Conservation (phyloP, 2,113 vertebrate species). For the Atlantisia rogersi region DNA sequence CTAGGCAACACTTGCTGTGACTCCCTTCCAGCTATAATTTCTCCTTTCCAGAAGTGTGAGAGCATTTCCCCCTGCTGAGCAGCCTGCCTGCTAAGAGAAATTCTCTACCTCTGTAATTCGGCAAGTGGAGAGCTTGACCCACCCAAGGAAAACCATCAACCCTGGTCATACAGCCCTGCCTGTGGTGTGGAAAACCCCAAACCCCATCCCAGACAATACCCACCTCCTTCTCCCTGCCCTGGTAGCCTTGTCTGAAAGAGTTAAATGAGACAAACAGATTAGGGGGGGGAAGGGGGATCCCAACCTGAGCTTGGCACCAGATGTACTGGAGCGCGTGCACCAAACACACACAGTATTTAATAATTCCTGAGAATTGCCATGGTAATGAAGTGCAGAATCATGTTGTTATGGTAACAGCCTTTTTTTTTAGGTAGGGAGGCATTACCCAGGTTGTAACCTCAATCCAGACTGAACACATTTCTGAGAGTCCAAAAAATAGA, state of each 20-base stretch:
- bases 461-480: neutral
- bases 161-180: neutral
- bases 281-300: neutral
- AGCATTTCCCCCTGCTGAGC: neutral
- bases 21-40: neutral
- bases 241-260: neutral
- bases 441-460: conserved; percentile 51
- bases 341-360: conserved; percentile 56
- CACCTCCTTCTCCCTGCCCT: neutral
- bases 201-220: accelerated
- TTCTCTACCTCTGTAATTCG: neutral
- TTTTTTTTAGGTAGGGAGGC: conserved; percentile 28
- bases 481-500: neutral
- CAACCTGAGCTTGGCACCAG: conserved; percentile 37
- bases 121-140: neutral
- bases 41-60: neutral
- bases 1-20: neutral
- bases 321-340: neutral
- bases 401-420: conserved; percentile 55
- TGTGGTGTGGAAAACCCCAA: neutral
- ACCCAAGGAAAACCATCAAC: neutral
- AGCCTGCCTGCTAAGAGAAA: neutral
- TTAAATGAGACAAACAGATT: conserved; percentile 36
- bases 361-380: conserved; percentile 62
- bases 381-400: conserved; percentile 51